These are phyloP conservation scores for Hylaea fasciaria DNA, from an alignment of 2,888 invertebrate species.

Conservation along the genomic window DNA sequence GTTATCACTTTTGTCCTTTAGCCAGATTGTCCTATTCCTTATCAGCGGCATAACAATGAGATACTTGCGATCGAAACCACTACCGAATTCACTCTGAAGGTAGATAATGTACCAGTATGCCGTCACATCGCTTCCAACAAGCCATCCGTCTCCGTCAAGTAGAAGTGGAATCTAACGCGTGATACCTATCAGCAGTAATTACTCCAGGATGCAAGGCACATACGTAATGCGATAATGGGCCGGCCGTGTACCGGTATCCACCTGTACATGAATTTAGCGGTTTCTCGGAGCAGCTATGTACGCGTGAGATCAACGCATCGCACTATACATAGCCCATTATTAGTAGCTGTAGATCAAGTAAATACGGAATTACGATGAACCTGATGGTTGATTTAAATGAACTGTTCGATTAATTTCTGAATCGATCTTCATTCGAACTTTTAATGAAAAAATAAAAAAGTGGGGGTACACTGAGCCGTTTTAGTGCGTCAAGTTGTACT, in stretches of 20 bases:
- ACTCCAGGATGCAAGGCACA: constrained; percentile 55
- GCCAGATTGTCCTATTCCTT: too few relatives aligned
- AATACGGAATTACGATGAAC: too few relatives aligned
- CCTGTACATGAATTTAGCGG: constrained; percentile 15
- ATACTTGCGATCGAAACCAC: background rate
- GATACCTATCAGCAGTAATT: constrained; percentile 55
- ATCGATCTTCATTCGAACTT: too few relatives aligned
- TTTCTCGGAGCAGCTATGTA: constrained; percentile 11
- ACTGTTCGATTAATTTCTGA: too few relatives aligned
- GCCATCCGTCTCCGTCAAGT: constrained; percentile 12
- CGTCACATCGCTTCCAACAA: constrained; percentile 2
- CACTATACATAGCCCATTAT: background rate
- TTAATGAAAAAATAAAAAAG: too few relatives aligned
- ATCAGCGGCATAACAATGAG: too few relatives aligned
- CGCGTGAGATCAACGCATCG: background rate
- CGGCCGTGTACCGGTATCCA: constrained; percentile 49
- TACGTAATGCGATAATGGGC: constrained; percentile 57
- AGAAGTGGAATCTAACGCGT: constrained; percentile 35
- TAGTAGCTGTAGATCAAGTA: too few relatives aligned
- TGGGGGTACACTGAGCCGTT: too few relatives aligned
- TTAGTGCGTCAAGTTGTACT: too few relatives aligned
- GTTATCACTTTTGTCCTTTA: too few relatives aligned
- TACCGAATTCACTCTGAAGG: background rate
- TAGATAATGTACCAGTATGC: background rate
- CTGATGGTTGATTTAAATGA: too few relatives aligned